Base-by-base conservation (phyloP, 2,113 vertebrate genomes). In the Holacanthus passer region DNA sequence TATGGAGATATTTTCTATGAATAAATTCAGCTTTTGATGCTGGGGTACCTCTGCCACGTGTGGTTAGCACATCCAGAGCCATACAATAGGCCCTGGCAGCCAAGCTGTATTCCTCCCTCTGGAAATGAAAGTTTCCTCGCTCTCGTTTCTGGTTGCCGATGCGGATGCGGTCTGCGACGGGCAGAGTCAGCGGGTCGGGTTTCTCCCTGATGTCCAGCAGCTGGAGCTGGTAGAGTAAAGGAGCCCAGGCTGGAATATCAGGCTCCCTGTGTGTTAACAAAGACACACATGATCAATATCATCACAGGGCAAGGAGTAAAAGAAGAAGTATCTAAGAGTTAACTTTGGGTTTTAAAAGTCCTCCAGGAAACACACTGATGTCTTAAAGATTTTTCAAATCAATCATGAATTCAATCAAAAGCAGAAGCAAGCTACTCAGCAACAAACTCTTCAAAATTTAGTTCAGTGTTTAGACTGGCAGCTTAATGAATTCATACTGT, bases 51-150 rank as follows among this genome's bases (percentile, higher is more conserved):
- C 60, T 53, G 68, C 47, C 63, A 39, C 77, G 63, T 50, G 95
- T 95, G 59, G 94, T 94, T 7, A 97, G 93, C 81, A 96, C 89
- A 24, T 94, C 83, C 79, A 97, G 93, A 12, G 96, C 96, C 87
- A 95, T 95, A 53, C 90, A 91, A 87, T 97, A 97, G 74, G 95
- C 95, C 35, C 87, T 90, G 45, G 95, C 90, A 43, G 96, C 96
- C 66, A 92, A 86, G 84, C 84, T 52, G 87, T 95, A 96, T 65
- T 96, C 96, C 72, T 94, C 95, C 72, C 96, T 94, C 62, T 96
- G 93, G 86, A 97, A 97, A 91, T 96, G 94, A 88, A 95, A 96
- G 91, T 96, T 96, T 41, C 96, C 96, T 37, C 95, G 93, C 79
- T 97, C 96, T 81, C 96, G 90, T 73, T 96, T 96, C 87, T 95